These are phyloP conservation scores for Leptosomus discolor DNA, from an alignment of 2,113 vertebrate genomes.

Conservation along the genomic window DNA sequence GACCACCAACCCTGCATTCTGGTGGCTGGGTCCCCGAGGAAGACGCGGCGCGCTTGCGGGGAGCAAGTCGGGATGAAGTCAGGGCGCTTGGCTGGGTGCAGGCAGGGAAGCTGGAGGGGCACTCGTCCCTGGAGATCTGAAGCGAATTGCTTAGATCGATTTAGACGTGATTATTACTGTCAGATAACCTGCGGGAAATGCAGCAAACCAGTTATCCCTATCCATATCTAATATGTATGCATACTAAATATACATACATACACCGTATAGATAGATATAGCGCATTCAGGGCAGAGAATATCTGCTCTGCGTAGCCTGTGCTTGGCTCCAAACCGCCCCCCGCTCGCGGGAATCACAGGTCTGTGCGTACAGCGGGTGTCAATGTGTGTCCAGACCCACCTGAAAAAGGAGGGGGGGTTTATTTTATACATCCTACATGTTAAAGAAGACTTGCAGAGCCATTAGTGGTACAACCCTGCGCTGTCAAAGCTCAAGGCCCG, in stretches of 20 bases:
- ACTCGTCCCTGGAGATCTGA: background rate
- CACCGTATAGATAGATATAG: background rate
- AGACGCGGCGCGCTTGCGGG: fast-evolving
- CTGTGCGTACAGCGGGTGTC: background rate
- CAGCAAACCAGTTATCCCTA: background rate
- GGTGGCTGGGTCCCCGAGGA: background rate
- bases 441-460: fast-evolving
- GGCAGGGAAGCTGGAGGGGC: background rate
- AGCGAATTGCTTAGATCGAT: background rate
- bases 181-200: background rate
- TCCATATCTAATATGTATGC: too few species aligned
- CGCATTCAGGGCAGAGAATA: background rate
- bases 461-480: fast-evolving
- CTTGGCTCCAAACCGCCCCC: background rate
- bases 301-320: background rate
- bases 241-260: background rate
- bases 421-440: background rate
- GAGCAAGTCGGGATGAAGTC: background rate
- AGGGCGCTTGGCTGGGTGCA: fast-evolving
- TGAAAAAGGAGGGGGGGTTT: background rate
- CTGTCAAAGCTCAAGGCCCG: background rate
- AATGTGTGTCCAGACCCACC: background rate
- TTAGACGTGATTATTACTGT: fast-evolving
- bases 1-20: background rate
- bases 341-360: background rate